Base-by-base conservation (phyloP, 53 echinoderm and acorn worm species). In the Zoroaster sp. region DNA sequence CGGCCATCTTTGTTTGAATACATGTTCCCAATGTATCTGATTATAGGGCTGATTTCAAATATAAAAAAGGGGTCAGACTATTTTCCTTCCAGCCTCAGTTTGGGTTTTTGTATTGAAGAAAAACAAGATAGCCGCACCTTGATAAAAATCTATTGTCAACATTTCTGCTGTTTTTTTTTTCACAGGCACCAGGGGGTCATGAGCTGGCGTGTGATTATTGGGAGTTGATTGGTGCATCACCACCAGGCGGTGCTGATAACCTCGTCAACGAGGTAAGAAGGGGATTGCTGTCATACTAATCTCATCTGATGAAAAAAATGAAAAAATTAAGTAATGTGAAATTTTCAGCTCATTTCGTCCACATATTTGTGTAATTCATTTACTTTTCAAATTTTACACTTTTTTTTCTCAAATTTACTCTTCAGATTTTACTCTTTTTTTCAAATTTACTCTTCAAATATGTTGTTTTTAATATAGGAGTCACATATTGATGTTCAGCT, bases 401-500 rank as follows among this genome's bases (percentile, higher is more conserved):
- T 4, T n/a, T 8, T 43, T 15, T 43, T 12, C 42, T 5, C 40
- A 4, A 20, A 77, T 5, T 4, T n/a, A n/a, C n/a, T n/a, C n/a
- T n/a, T 13, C 3, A 6, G 13, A 53, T 80, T 51, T 47, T 30
- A 37, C 33, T 3, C 14, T 28, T 5, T 31, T 31, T 4, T 7
- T 33, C 25, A 63, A 44, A 13, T 8, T 46, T 15, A 7, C 1
- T 7, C 21, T 21, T 8, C 15, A 5, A 40, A 38, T 8, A 25
- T 38, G 4, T 74, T 73, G 1, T 89, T 65, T 70, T 30, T 18
- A 36, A 33, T 69, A 28, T 72, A 97, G 98, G 95, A 97, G 42
- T 97, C 98, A 36, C 94, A 94, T 51, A 86, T 97, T 45, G 98
- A 97, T 95, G 98, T 97, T 8, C 98, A 97, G 90, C 59, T 97